Percentiles rank a stretch among this genome's conserved stretches.
Evolutionary conservation across 2,113 vertebrate species (phyloP).

Genomic region (Cottus gobio): DNA sequence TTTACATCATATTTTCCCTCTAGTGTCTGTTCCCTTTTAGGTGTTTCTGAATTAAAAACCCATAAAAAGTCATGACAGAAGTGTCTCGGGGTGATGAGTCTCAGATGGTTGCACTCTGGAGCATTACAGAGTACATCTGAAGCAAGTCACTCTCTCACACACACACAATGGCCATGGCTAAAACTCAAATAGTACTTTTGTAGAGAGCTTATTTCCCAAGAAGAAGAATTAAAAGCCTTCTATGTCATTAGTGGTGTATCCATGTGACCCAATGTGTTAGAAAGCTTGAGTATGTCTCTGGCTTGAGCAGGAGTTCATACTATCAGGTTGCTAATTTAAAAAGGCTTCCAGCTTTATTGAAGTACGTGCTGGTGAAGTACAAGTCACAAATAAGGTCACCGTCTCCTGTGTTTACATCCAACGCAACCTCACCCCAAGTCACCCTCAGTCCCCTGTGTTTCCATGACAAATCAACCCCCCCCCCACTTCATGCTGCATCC

Average conservation of each 20-base stretch:
- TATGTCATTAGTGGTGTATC: not conserved
- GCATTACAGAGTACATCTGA: conserved; percentile 40
- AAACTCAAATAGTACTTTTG: not conserved
- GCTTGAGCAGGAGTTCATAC: not conserved
- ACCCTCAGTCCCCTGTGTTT: not conserved
- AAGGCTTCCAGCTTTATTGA: not conserved
- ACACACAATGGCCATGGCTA: not conserved
- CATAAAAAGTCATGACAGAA: conserved; percentile 51
- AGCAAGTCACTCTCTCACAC: conserved; percentile 7
- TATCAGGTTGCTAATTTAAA: not conserved
- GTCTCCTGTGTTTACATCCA: not conserved
- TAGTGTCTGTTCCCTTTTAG: conserved; percentile 39
- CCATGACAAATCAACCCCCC: not conserved
- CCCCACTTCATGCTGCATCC: not conserved
- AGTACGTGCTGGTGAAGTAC: not conserved
- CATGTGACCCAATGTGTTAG: not conserved
- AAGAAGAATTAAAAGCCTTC: not conserved
- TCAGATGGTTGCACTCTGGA: conserved; percentile 52
- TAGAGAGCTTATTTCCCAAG: not conserved
- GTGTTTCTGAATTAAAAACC: conserved; percentile 48
- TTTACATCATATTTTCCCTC: conserved; percentile 48
- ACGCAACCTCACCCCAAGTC: not conserved
- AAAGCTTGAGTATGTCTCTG: not conserved
- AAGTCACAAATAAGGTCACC: not conserved
- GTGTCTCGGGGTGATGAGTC: conserved; percentile 43